Evolutionary conservation across 1,140 invertebrate species (phyloP), one percentile per base, ranked within the genome.

Genomic region (Papilio dardanus): DNA sequence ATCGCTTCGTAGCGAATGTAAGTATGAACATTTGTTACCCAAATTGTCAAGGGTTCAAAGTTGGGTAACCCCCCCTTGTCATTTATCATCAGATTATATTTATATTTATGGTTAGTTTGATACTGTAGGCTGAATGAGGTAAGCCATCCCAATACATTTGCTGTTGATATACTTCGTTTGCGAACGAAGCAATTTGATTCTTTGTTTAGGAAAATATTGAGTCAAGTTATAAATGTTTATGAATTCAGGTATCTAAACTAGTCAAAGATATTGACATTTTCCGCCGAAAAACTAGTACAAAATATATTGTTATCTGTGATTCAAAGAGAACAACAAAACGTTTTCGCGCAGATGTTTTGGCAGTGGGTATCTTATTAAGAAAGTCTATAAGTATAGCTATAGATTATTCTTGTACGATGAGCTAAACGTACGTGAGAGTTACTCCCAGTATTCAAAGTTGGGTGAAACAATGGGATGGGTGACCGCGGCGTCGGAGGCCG

Each of bases 401-500:
- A 7, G 31, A 2, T 21, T 33, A 35, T 66, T 31, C 14, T 35
- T 33, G 30, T 33, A 8, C 65, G 19, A 40, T 69, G 35, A 69
- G 35, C 67, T 69, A 69, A 69, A 40, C 33, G n/a, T 69, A 69
- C 67, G 67, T 69, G 67, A 37, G 67, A 42, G 19, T 19, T 37
- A 16, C 50, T 54, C 50, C 35, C 33, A n/a, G 67, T 40, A 35
- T 69, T 69, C 67, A 69, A 33, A n/a, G 66, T 21, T 40, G 16
- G 62, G 19, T 68, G 14, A 40, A 69, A 69, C 67, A 69, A 69
- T 69, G 33, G 67, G 35, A 69, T 37, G 33, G 67, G 33, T 40
- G 67, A 24, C 35, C 67, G 67, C 21, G n/a, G 35, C 31, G 35
- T 12, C 42, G 7, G 19, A 69, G 67, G 67, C 67, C 67, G 35